Base-by-base conservation (phyloP, 1,140 invertebrate genomes). In the Cotesia vestalis region DNA sequence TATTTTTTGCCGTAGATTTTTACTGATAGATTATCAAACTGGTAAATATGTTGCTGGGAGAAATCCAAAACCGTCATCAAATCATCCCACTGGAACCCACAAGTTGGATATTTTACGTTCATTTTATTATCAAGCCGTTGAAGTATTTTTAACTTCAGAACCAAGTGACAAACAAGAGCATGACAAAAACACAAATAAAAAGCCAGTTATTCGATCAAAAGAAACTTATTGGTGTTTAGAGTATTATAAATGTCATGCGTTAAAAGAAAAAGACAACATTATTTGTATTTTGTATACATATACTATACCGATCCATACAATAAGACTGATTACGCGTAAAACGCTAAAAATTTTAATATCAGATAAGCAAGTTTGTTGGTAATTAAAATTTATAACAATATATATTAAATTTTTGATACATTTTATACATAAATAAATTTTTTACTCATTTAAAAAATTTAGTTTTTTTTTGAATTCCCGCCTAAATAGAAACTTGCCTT, bases 151-250 rank as follows among this genome's bases (percentile, higher is more conserved):
- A 46, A 64, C 79, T 38, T 4, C 46, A n/a, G 59, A 66, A 68
- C 9, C 1, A 82, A 72, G 57, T 40, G 66, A 76, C 12, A 74
- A 78, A 20, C 57, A 76, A 64, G 59, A 66, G 9, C 64, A 68
- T 55, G 78, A 82, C 55, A 73, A 76, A 27, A 72, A 71, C 27
- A 57, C 67, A 6, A 61, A 76, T 73, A 69, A 78, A 36, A 6
- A 62, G 34, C 40, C 71, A 59, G 38, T 11, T 4, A 53, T 72
- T 60, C 55, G 20, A 11, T 68, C 68, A 27, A 73, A 68, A 82
- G 94, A 95, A 86, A 92, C 92, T 3, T 95, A 94, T 82, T 92
- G 93, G 90, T 92, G 92, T 79, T 94, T 93, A 0, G 93, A 95
- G 81, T 94, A 94, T 81, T 92, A 95, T 81, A 96, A 96, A 85